phyloP scores from a whole-genome alignment of 2,888 invertebrate genomes.

The Drosophila diplacantha region DNA sequence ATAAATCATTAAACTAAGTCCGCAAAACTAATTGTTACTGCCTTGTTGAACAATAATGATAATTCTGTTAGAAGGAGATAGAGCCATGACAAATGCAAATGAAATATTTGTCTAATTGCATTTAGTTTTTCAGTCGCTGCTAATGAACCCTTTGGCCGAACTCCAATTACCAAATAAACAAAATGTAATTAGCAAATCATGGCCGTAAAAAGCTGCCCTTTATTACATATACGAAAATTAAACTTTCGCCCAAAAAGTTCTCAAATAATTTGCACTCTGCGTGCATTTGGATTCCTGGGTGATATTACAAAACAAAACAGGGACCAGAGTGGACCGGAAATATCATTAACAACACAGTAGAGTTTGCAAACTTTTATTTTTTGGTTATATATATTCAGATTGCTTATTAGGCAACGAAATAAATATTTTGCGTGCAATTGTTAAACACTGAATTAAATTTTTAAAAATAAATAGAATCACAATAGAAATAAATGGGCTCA shows the following conservation, averaged over 20 bases:
- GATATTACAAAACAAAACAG: slow-evolving; percentile 7
- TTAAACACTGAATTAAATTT: too few relatives aligned
- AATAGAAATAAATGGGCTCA: background rate
- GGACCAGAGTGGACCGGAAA: background rate
- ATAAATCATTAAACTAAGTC: slow-evolving; percentile 21
- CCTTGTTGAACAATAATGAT: slow-evolving; percentile 14
- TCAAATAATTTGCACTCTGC: slow-evolving; percentile 2
- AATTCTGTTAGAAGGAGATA: background rate
- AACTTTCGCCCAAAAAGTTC: slow-evolving; percentile 18
- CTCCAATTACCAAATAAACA: slow-evolving; percentile 31
- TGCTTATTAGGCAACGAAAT: background rate
- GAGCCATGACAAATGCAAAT: slow-evolving; percentile 6
- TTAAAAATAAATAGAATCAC: background rate
- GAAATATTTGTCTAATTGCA: slow-evolving; percentile 17
- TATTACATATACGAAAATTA: background rate
- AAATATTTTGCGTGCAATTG: background rate
- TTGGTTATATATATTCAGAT: background rate
- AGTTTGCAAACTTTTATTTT: background rate
- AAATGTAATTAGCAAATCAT: slow-evolving; percentile 31
- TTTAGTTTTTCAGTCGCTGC: slow-evolving; percentile 12
- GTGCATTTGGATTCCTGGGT: slow-evolving; percentile 2
- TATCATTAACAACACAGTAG: slow-evolving; percentile 5
- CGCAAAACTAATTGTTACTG: slow-evolving; percentile 17
- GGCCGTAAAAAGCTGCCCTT: slow-evolving; percentile 14
- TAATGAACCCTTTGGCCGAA: slow-evolving; percentile 16